phyloP scores from a whole-genome alignment of 1,140 invertebrate species.

The Drosophila melanogaster region Release_6_plus_ISO1_MT NT_033777.3:28573001-28573500 shows the following conservation, averaged over 20 bases:
- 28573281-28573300: constrained; percentile 81
- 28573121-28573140: constrained; percentile 33
- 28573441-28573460: constrained; percentile 7
- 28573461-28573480: not conserved
- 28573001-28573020: not conserved
- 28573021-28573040: constrained; percentile 18
- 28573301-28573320: constrained; percentile 77
- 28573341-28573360: constrained; percentile 39
- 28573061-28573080: constrained; percentile 9
- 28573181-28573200: constrained; percentile 71
- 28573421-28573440: constrained; percentile 52
- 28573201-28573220: constrained; percentile 44
- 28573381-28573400: constrained; percentile 35
- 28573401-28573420: constrained; percentile 66
- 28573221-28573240: constrained; percentile 51
- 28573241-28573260: constrained; percentile 73
- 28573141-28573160: constrained; percentile 56
- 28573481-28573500: constrained; percentile 6
- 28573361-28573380: constrained; percentile 11
- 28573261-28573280: constrained; percentile 84
- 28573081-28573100: not conserved
- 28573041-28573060: constrained; percentile 71
- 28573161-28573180: constrained; percentile 79
- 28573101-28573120: constrained; percentile 1
- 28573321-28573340: constrained; percentile 81